Percentiles rank a stretch among this genome's conserved stretches.
Evolutionary conservation across 2,888 invertebrate species (phyloP).

Genomic region (Scaptomyza tumidula): DNA sequence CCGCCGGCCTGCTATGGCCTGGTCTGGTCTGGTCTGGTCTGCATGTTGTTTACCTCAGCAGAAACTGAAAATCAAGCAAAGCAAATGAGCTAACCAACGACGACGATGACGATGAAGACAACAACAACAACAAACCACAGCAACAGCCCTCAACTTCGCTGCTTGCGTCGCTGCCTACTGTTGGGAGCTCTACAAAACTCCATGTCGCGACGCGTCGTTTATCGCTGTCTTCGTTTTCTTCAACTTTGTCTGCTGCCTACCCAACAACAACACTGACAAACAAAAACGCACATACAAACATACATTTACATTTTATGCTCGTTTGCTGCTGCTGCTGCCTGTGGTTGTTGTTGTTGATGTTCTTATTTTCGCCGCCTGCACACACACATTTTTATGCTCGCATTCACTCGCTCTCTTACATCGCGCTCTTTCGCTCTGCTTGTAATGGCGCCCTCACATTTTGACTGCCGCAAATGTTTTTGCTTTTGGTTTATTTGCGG

Average conservation of each 20-base stretch:
- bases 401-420: conserved; percentile 32
- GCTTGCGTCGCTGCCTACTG: conserved; percentile 34
- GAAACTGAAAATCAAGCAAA: conserved; percentile 71
- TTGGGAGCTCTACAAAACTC: conserved; percentile 58
- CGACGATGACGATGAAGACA: conserved; percentile 23
- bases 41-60: conserved; percentile 72
- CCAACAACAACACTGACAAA: conserved; percentile 32
- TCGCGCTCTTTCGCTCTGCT: conserved; percentile 23
- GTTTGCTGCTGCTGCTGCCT: conserved; percentile 33
- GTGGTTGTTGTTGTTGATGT: conserved; percentile 20
- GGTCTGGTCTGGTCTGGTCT: conserved; percentile 12
- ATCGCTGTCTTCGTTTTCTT: conserved; percentile 64
- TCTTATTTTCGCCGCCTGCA: conserved; percentile 62
- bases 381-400: conserved; percentile 63
- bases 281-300: conserved; percentile 15
- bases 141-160: conserved; percentile 55
- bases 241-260: conserved; percentile 71
- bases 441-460: conserved; percentile 42
- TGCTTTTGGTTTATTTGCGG: conserved; percentile 64
- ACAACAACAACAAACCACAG: conserved; percentile 10
- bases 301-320: conserved; percentile 52
- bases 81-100: conserved; percentile 54
- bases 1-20: conserved; percentile 55
- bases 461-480: conserved; percentile 63
- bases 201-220: conserved; percentile 40